Base-by-base conservation (phyloP, 1,140 invertebrate species). In the Drosophila pandora region DNA sequence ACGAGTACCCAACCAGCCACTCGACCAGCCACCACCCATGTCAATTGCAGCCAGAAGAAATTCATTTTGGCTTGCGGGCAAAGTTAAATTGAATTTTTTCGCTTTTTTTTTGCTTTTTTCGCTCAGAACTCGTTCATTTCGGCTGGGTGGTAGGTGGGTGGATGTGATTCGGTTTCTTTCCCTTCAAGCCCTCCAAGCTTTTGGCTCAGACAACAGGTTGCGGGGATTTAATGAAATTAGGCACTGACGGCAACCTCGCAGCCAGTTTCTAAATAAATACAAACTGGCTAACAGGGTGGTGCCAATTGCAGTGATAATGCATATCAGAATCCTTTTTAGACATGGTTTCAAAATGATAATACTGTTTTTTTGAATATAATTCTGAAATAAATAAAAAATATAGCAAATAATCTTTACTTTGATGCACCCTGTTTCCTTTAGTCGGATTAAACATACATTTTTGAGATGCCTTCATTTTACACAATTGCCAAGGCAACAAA, bases 201-300 rank as follows among this genome's bases (percentile, higher is more conserved):
- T 32, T 5, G 56, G 52, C 50, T 49, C 65, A 64, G 78, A 81
- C 74, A 79, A 82, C 79, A 87, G 83, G 82, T 88, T 71, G 70
- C 61, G 45, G 59, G 69, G 64, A 69, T 88, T 88, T 88, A 82
- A 88, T 72, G 65, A 88, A 88, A 88, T 87, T 76, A 72, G 75
- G 52, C 53, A 64, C 37, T 58, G 56, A 30, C 52, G n/a, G 21
- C 13, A 43, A 43, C 6, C 41, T 43, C 41, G 13, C 13, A 43
- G 37, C 9, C 49, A 39, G 30, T 23, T 22, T 56, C 45, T 57
- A 71, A 50, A 58, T 58, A 69, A 70, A 70, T 32, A 68, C 32
- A 5, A 10, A 17, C 9, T 17, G 22, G 9, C 17, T 6, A 17
- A 57, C 64, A 69, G 63, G 65, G 65, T 67, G 41, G 13, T 37